A percentile compares a stretch with the other conserved stretches of the same genome.
phyloP scores from a whole-genome alignment of 2,113 vertebrate species.

The Antechinus flavipes region DNA sequence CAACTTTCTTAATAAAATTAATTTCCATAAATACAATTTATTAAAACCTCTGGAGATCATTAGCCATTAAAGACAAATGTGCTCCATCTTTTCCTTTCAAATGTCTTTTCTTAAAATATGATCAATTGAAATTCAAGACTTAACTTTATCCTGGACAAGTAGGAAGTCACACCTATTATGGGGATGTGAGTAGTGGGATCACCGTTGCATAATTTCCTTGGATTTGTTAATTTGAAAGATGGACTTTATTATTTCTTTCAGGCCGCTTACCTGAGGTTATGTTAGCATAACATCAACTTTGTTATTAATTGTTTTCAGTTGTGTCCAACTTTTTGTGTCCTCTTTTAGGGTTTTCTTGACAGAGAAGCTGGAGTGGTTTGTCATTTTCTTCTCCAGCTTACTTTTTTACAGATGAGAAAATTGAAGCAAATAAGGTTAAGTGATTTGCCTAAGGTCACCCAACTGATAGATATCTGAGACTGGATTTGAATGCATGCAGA shows the following conservation, averaged over 20 bases:
- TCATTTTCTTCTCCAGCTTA: too few species aligned
- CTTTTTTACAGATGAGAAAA: too few species aligned
- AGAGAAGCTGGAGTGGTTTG: too few species aligned
- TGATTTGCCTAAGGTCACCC: too few species aligned
- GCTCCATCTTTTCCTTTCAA: background rate
- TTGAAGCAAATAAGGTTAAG: too few species aligned
- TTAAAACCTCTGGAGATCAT: background rate
- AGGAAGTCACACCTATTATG: background rate
- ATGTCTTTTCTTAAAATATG: background rate
- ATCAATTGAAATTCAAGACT: background rate
- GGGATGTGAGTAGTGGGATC: background rate
- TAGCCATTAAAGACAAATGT: background rate
- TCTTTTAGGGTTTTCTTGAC: background rate
- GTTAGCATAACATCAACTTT: background rate
- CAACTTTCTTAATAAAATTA: background rate
- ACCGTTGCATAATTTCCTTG: background rate
- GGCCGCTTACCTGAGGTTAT: background rate
- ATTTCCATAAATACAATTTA: background rate
- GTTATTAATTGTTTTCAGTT: background rate
- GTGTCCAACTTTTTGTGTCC: background rate
- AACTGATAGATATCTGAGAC: too few species aligned
- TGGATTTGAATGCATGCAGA: too few species aligned
- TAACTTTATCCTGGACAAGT: background rate
- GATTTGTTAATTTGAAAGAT: background rate
- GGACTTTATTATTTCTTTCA: background rate